These are phyloP conservation scores for Orthosia incerta DNA, from an alignment of 2,888 invertebrate genomes.

Conservation along the genomic window DNA sequence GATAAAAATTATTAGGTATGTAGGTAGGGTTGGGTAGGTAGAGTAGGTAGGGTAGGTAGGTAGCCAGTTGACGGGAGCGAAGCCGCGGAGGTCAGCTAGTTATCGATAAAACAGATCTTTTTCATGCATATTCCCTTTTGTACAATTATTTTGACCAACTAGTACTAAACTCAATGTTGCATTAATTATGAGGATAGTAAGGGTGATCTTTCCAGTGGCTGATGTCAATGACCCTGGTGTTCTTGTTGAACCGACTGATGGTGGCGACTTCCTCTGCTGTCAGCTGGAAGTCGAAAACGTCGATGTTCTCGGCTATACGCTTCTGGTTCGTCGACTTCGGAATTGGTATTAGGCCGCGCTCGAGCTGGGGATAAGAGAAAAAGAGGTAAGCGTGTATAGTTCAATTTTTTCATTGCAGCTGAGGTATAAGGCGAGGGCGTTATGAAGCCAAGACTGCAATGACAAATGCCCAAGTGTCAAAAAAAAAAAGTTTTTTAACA, in stretches of 20 bases:
- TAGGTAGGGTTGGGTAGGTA: too few species aligned
- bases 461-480: too few species aligned
- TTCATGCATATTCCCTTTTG: too few species aligned
- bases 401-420: neutral
- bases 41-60: too few species aligned
- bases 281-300: slow-evolving; percentile 92
- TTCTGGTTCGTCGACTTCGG: slow-evolving; percentile 92
- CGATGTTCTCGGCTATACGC: slow-evolving; percentile 91
- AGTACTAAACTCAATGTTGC: neutral
- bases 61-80: too few species aligned
- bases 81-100: too few species aligned
- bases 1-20: too few species aligned
- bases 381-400: neutral
- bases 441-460: too few species aligned
- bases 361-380: slow-evolving; percentile 81
- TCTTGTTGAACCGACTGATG: slow-evolving; percentile 88
- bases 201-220: slow-evolving; percentile 73
- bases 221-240: slow-evolving; percentile 79
- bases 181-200: slow-evolving; percentile 74
- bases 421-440: too few species aligned
- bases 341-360: slow-evolving; percentile 91
- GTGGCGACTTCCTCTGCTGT: slow-evolving; percentile 88
- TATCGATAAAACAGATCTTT: too few species aligned
- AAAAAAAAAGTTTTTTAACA: too few species aligned
- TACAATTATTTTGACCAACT: too few species aligned